A percentile compares a stretch with the other conserved stretches of the same genome.
These are phyloP conservation scores for Rhamnusium bicolor DNA, from an alignment of 2,888 invertebrate genomes.

Conservation along the genomic window DNA sequence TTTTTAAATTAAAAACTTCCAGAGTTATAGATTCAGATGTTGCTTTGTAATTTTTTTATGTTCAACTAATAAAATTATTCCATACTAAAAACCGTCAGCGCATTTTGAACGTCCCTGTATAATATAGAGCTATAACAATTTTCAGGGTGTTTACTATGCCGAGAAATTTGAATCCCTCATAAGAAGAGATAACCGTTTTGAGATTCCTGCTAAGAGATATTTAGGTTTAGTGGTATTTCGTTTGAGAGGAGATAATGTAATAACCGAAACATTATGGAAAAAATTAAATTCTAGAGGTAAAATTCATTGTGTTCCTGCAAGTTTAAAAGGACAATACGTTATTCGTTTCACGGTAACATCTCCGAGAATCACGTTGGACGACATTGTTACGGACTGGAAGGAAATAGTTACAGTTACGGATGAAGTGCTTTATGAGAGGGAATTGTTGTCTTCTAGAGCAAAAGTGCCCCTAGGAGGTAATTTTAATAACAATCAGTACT, in stretches of 20 bases:
- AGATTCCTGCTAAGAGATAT: conserved; percentile 89
- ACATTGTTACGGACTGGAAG: conserved; percentile 89
- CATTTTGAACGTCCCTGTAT: too few relatives aligned
- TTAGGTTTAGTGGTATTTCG: conserved; percentile 94
- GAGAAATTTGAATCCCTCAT: conserved; percentile 93
- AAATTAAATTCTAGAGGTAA: conserved; percentile 89
- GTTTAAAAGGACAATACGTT: conserved; percentile 90
- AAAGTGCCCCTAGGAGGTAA: conserved; percentile 85
- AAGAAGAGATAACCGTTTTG: conserved; percentile 87
- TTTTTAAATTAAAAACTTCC: too few relatives aligned
- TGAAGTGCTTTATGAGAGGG: conserved; percentile 79
- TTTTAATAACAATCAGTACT: too few relatives aligned
- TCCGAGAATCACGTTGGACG: conserved; percentile 84
- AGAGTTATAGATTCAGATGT: too few relatives aligned
- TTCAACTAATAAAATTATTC: too few relatives aligned
- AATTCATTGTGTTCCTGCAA: conserved; percentile 95
- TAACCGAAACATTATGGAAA: conserved; percentile 92
- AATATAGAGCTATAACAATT: background rate
- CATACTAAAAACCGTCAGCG: too few relatives aligned
- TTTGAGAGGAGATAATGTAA: conserved; percentile 86
- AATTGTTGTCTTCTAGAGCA: conserved; percentile 69
- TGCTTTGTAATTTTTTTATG: too few relatives aligned
- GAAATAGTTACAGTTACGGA: conserved; percentile 84
- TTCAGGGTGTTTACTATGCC: conserved; percentile 89
- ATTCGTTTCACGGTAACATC: conserved; percentile 96